phyloP scores from a whole-genome alignment of 2,113 vertebrate species.

The Actenoides lindsayi region DNA sequence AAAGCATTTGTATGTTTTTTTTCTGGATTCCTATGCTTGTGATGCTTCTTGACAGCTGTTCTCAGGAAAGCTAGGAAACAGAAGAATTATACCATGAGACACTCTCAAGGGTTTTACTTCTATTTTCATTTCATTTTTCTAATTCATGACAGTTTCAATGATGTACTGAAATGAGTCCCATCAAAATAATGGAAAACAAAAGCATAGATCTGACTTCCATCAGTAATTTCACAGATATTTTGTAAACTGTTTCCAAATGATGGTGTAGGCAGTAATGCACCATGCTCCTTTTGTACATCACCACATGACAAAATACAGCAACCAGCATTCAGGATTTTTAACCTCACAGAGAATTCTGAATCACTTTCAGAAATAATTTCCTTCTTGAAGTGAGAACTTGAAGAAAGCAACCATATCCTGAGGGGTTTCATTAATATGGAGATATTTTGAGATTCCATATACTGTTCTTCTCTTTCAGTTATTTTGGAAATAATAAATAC shows the following conservation, averaged over 20 bases:
- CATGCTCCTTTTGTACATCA: background rate
- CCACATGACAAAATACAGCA: rapidly evolving
- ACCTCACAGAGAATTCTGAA: background rate
- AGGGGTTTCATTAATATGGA: background rate
- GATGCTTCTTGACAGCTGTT: background rate
- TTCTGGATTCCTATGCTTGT: background rate
- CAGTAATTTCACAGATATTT: background rate
- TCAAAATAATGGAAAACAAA: conserved; percentile 7
- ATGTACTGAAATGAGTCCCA: background rate
- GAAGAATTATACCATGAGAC: background rate
- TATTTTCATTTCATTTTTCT: conserved; percentile 40
- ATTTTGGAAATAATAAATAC: background rate
- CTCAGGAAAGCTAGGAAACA: conserved; percentile 27
- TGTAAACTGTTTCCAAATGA: background rate
- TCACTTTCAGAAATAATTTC: background rate
- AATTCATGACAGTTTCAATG: conserved; percentile 31
- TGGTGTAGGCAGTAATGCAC: background rate
- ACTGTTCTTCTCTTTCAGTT: background rate
- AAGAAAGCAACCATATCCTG: background rate
- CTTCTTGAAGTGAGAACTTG: background rate
- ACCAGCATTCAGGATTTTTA: background rate
- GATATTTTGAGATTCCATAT: background rate
- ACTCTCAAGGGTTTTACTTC: background rate
- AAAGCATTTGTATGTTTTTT: background rate
- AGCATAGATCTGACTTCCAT: background rate